These are phyloP conservation scores for Latrodectus geometricus DNA, from an alignment of 1,140 invertebrate genomes.

Conservation along the genomic window DNA sequence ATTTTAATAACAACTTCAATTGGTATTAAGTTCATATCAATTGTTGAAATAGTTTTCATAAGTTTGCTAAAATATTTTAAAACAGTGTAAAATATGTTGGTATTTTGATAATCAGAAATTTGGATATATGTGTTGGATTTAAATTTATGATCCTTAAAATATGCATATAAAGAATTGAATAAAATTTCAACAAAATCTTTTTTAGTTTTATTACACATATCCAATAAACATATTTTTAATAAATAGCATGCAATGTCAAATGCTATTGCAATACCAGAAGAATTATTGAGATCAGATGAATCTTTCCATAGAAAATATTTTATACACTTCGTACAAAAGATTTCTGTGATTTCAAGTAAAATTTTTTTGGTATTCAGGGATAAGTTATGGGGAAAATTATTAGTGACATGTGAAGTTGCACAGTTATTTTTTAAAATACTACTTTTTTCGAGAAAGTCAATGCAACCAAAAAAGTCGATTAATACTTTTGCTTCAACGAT, in stretches of 20 bases:
- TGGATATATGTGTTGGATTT: background rate
- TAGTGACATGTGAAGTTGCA: background rate
- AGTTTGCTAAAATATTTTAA: conserved; percentile 7
- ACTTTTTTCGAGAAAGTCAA: conserved; percentile 18
- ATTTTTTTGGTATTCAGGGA: background rate
- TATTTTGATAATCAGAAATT: background rate
- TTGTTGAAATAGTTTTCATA: background rate
- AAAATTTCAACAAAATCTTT: background rate
- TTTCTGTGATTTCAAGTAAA: background rate
- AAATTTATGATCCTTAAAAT: background rate
- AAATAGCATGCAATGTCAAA: background rate
- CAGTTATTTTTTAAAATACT: background rate
- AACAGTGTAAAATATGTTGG: background rate
- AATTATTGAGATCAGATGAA: background rate
- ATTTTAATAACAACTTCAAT: conserved; percentile 1
- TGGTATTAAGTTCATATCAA: background rate
- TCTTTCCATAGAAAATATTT: background rate
- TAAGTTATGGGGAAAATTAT: background rate
- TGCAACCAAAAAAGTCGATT: background rate
- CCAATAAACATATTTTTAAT: background rate
- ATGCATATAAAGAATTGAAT: background rate
- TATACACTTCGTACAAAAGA: conserved; percentile 4
- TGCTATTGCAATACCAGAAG: background rate
- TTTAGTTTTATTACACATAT: conserved; percentile 3
- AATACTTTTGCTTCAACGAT: background rate